Conservation (phyloP, 53 echinoderm and acorn worm genomes). For the Luidia sarsii region DNA sequence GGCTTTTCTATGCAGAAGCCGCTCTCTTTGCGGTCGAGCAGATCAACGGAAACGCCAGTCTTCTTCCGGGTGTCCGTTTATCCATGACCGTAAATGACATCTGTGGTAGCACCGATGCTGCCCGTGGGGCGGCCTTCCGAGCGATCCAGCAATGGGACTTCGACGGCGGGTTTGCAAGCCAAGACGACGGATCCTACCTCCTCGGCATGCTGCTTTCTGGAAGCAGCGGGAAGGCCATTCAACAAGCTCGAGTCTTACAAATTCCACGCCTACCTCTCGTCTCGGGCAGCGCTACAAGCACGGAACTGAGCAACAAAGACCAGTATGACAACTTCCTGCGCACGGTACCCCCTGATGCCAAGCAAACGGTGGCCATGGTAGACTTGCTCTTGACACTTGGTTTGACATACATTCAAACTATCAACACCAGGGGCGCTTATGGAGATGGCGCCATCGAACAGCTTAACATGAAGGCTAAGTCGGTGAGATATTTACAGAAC, state of each 20-base stretch:
- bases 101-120: conserved; percentile 50
- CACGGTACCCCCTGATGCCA: conserved; percentile 51
- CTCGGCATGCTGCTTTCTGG: conserved; percentile 34
- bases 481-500: background rate
- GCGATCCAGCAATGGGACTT: background rate
- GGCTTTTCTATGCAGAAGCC: conserved; percentile 64
- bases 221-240: conserved; percentile 21
- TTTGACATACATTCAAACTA: conserved; percentile 60
- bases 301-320: conserved; percentile 51
- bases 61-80: conserved; percentile 60
- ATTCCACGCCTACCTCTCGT: conserved; percentile 38
- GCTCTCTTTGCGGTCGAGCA: conserved; percentile 66
- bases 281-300: conserved; percentile 44
- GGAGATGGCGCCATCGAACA: conserved; percentile 47
- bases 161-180: conserved; percentile 10
- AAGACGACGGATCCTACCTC: background rate
- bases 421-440: conserved; percentile 49
- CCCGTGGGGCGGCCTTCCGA: conserved; percentile 13
- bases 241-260: conserved; percentile 1
- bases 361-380: conserved; percentile 54
- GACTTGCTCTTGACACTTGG: conserved; percentile 40
- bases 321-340: conserved; percentile 50
- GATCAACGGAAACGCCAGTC: conserved; percentile 49
- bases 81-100: conserved; percentile 75
- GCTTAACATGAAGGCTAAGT: conserved; percentile 37